phyloP scores from a whole-genome alignment of 2,113 vertebrate genomes.

The Tragelaphus strepsiceros region DNA sequence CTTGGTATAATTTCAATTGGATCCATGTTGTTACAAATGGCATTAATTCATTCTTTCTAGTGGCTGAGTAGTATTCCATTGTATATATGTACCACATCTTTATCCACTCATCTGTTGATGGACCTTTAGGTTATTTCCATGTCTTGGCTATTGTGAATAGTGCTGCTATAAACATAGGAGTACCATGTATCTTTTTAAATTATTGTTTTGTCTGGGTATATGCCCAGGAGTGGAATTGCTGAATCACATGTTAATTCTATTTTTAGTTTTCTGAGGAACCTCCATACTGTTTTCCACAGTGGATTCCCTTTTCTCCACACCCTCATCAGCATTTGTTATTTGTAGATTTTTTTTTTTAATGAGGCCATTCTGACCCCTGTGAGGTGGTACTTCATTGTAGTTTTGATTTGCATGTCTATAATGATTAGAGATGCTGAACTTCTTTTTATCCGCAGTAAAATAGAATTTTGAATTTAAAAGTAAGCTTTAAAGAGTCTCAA shows the following conservation, averaged over 20 bases:
- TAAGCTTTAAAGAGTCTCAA: neutral
- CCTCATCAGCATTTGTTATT: neutral
- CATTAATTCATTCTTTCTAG: neutral
- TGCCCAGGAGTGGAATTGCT: neutral
- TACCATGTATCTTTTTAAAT: neutral
- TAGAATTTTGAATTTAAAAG: neutral
- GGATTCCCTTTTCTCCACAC: neutral
- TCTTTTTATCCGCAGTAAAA: neutral
- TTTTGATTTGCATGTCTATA: neutral
- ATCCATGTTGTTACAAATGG: neutral
- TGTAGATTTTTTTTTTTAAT: neutral
- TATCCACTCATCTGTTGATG: neutral
- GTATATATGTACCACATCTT: neutral
- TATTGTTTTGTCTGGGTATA: neutral
- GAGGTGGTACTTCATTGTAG: neutral
- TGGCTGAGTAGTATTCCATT: neutral
- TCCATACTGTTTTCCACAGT: neutral
- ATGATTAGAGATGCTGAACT: neutral
- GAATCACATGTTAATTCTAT: neutral
- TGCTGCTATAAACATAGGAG: neutral
- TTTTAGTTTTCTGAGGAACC: neutral
- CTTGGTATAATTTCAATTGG: neutral
- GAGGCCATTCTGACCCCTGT: neutral
- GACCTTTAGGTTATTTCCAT: neutral
- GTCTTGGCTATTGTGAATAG: neutral